phyloP scores from a whole-genome alignment of 2,113 vertebrate genomes.

The Pseudorectes ferrugineus region DNA sequence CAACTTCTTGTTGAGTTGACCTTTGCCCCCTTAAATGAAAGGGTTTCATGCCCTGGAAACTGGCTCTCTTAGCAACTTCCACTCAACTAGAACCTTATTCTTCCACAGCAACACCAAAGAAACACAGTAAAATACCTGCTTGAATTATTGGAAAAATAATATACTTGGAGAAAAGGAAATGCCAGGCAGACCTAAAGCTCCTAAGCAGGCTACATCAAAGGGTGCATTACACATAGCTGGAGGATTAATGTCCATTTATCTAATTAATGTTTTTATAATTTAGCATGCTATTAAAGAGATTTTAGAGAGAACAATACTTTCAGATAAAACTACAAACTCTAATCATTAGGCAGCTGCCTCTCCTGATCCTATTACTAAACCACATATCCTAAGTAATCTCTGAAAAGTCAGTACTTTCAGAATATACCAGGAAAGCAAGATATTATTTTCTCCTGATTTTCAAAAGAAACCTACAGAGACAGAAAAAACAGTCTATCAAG shows the following conservation, averaged over 20 bases:
- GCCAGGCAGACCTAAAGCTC: neutral
- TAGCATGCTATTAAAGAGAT: slow-evolving; percentile 41
- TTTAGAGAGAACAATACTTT: slow-evolving; percentile 20
- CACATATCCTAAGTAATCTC: slow-evolving; percentile 26
- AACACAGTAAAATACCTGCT: neutral
- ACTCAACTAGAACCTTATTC: slow-evolving; percentile 29
- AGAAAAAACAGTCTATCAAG: neutral
- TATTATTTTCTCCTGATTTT: slow-evolving; percentile 7
- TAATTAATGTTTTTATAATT: slow-evolving; percentile 71
- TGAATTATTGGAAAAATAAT: slow-evolving; percentile 21
- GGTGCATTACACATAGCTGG: neutral
- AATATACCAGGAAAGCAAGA: neutral
- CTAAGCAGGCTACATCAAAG: slow-evolving; percentile 40
- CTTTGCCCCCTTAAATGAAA: slow-evolving; percentile 48
- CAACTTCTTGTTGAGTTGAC: slow-evolving; percentile 46
- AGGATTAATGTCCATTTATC: slow-evolving; percentile 59
- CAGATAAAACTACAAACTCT: slow-evolving; percentile 47
- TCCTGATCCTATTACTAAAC: slow-evolving; percentile 66
- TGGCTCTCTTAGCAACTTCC: slow-evolving; percentile 33
- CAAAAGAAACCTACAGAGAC: neutral
- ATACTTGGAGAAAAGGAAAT: slow-evolving; percentile 12
- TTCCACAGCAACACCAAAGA: neutral
- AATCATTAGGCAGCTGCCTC: slow-evolving; percentile 37
- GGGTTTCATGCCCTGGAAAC: slow-evolving; percentile 61
- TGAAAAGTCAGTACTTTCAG: neutral